Evolutionary conservation across 2,888 invertebrate genomes (phyloP).

Genomic region (Polymixis lichenea): DNA sequence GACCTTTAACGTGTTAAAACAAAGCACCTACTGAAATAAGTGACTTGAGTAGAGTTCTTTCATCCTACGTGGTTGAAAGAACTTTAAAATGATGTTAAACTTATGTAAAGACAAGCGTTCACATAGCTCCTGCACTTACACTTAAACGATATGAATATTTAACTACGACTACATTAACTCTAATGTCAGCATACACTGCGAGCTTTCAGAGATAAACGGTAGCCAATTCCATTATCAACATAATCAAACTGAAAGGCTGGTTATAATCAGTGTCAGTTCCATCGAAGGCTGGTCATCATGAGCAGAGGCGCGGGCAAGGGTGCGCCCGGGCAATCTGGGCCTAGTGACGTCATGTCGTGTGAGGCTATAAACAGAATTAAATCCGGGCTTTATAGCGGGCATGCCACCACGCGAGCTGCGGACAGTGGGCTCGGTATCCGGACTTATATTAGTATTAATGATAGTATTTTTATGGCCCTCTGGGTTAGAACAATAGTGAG

Average conservation of each 20-base stretch:
- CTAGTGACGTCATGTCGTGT: conserved; percentile 73
- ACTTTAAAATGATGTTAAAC: neutral
- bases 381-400: conserved; percentile 57
- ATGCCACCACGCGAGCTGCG: conserved; percentile 56
- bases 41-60: too few species aligned
- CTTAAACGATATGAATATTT: conserved; percentile 31
- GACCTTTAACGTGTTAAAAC: neutral
- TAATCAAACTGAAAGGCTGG: conserved; percentile 49
- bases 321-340: conserved; percentile 59
- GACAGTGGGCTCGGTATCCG: conserved; percentile 56
- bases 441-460: conserved; percentile 57
- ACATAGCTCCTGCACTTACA: neutral
- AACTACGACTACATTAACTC: conserved; percentile 23
- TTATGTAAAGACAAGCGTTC: conserved; percentile 1
- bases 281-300: conserved; percentile 44
- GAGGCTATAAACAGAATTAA: conserved; percentile 65
- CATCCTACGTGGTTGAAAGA: neutral
- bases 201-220: conserved; percentile 29
- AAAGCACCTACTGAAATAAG: neutral
- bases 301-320: conserved; percentile 58
- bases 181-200: conserved; percentile 8
- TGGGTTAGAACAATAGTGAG: conserved; percentile 22
- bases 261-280: conserved; percentile 42
- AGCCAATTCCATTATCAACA: conserved; percentile 46
- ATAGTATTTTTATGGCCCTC: conserved; percentile 23